A percentile compares a stretch with the other conserved stretches of the same genome.
These are phyloP conservation scores for Sardinella longiceps DNA, from an alignment of 2,797 vertebrate genomes.

Conservation along the genomic window DNA sequence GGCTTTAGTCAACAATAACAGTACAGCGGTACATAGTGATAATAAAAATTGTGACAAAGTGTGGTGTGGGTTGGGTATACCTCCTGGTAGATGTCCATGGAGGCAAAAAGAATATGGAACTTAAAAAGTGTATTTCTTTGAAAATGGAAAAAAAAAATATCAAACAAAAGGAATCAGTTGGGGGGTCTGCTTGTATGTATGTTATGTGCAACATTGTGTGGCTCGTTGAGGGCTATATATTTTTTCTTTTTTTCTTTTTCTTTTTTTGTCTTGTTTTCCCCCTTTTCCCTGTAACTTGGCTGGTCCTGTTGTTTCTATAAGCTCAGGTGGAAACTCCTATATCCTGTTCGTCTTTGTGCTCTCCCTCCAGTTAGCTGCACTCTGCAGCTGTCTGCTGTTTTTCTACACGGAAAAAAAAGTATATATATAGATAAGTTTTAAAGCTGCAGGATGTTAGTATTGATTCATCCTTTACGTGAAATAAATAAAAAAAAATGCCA, in stretches of 20 bases:
- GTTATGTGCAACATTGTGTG: conserved; percentile 24
- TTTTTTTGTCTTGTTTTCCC: conserved; percentile 1
- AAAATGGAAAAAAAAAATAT: neutral
- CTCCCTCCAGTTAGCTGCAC: conserved; percentile 50
- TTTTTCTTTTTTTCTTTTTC: conserved; percentile 6
- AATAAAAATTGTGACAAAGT: conserved; percentile 11
- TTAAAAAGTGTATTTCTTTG: conserved; percentile 17
- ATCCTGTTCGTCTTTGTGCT: conserved; percentile 44
- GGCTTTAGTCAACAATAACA: conserved; percentile 3
- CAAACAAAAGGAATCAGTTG: conserved; percentile 18
- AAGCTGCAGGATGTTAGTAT: conserved; percentile 70
- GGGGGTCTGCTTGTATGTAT: conserved; percentile 31
- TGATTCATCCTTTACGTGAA: conserved; percentile 73
- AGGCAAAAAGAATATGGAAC: neutral
- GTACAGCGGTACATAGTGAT: conserved; percentile 24
- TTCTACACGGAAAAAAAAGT: conserved; percentile 46
- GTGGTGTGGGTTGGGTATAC: conserved; percentile 2
- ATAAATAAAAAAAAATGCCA: conserved; percentile 56
- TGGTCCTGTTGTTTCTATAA: conserved; percentile 54
- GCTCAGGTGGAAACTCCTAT: conserved; percentile 61
- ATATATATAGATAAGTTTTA: conserved; percentile 25
- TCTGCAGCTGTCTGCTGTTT: conserved; percentile 54
- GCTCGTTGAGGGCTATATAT: conserved; percentile 20
- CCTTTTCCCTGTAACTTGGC: conserved; percentile 30
- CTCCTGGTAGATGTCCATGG: conserved; percentile 16